A percentile compares a stretch with the other conserved stretches of the same genome.
These are phyloP conservation scores for Hoplias malabaricus DNA, from an alignment of 2,113 vertebrate species.

Conservation along the genomic window DNA sequence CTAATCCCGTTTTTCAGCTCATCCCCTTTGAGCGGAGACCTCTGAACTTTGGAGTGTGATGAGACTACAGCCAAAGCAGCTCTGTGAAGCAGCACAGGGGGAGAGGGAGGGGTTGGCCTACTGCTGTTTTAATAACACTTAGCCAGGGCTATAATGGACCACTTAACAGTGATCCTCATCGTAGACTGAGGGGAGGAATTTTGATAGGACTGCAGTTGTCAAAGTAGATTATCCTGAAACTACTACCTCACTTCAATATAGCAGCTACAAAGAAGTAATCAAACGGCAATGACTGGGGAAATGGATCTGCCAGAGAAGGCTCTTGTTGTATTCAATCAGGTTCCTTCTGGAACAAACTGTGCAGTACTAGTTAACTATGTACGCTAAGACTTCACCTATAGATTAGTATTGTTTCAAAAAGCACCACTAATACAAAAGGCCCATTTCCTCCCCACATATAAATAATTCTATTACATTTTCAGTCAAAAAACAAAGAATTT, in stretches of 20 bases:
- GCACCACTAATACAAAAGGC: too few species aligned
- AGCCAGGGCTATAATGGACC: neutral
- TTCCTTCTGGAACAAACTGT: too few species aligned
- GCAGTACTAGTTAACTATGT: too few species aligned
- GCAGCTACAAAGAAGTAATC: neutral
- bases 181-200: neutral
- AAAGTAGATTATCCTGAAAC: neutral
- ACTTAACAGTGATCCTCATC: slow-evolving; percentile 3
- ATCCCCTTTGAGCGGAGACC: slow-evolving; percentile 60
- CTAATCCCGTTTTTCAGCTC: slow-evolving; percentile 59
- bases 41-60: slow-evolving; percentile 54
- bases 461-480: too few species aligned
- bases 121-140: slow-evolving; percentile 23
- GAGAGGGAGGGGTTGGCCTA: neutral
- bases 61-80: slow-evolving; percentile 32
- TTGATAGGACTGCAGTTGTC: neutral
- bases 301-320: too few species aligned
- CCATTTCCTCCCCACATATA: too few species aligned
- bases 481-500: too few species aligned
- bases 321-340: too few species aligned
- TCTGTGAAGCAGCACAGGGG: neutral
- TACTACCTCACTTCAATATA: neutral
- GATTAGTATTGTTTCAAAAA: too few species aligned
- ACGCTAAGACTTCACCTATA: too few species aligned
- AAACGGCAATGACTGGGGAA: neutral